These are phyloP conservation scores for Drosophila niveifrons DNA, from an alignment of 2,888 invertebrate genomes.

Conservation along the genomic window DNA sequence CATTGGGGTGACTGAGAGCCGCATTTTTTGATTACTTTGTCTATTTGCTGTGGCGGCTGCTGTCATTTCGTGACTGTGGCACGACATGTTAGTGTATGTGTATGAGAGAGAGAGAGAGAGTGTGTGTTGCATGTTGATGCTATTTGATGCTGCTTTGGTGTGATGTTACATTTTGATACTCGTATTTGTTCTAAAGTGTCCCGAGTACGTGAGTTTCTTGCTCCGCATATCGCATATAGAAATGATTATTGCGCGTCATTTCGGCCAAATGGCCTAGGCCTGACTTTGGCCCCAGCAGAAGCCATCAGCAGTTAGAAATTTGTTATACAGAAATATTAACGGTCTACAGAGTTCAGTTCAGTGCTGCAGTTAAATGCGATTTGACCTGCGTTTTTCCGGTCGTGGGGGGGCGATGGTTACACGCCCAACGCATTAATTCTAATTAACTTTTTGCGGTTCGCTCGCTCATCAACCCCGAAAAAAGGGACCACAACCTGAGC, in stretches of 20 bases:
- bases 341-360: constrained; percentile 37
- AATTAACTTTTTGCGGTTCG: constrained; percentile 80
- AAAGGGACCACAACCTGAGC: constrained; percentile 36
- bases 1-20: constrained; percentile 25
- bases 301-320: constrained; percentile 34
- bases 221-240: constrained; percentile 63
- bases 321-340: constrained; percentile 56
- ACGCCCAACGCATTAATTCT: constrained; percentile 75
- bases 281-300: constrained; percentile 18
- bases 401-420: neutral
- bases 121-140: constrained; percentile 53
- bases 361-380: constrained; percentile 73
- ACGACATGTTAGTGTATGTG: neutral
- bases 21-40: constrained; percentile 66
- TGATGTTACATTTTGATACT: constrained; percentile 79
- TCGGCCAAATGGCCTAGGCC: constrained; percentile 59
- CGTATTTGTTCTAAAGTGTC: constrained; percentile 71
- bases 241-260: constrained; percentile 78
- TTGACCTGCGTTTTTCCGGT: constrained; percentile 51
- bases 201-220: constrained; percentile 70
- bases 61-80: constrained; percentile 59
- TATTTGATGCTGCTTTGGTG: constrained; percentile 38
- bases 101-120: constrained; percentile 1
- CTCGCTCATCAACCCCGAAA: constrained; percentile 59
- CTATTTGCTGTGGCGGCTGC: constrained; percentile 64